These are phyloP conservation scores for Drosophila ficusphila DNA, from an alignment of 1,140 invertebrate species.

Conservation along the genomic window DNA sequence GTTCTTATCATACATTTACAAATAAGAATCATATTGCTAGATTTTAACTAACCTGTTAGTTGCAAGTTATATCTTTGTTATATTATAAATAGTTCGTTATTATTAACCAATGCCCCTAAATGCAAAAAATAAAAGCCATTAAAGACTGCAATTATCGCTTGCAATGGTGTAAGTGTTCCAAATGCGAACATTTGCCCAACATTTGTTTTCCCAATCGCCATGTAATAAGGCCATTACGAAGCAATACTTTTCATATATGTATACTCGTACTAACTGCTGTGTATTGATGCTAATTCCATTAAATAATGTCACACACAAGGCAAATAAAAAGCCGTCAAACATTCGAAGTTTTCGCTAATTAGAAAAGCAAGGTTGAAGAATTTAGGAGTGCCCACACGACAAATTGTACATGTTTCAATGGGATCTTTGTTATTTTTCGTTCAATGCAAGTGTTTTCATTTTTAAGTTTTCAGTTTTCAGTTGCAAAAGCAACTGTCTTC, in stretches of 20 bases:
- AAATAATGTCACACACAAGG: neutral
- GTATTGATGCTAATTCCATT: neutral
- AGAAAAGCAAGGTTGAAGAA: neutral
- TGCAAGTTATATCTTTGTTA: neutral
- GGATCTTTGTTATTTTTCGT: slow-evolving; percentile 2
- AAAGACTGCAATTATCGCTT: slow-evolving; percentile 13
- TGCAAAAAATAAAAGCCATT: neutral
- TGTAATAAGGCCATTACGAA: neutral
- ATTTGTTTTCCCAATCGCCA: slow-evolving; percentile 9
- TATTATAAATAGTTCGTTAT: neutral
- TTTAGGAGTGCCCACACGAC: neutral
- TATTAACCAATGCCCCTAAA: neutral
- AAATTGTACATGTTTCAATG: slow-evolving; percentile 19
- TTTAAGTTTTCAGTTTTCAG: too few species aligned
- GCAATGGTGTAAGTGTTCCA: neutral
- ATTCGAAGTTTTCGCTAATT: slow-evolving; percentile 18
- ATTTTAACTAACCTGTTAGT: too few species aligned
- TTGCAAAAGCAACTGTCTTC: neutral
- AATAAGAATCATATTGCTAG: too few species aligned
- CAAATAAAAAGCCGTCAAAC: neutral
- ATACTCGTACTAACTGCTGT: neutral
- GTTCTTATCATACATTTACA: too few species aligned
- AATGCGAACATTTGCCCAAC: neutral
- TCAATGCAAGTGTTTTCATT: neutral
- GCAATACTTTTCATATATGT: neutral